Evolutionary conservation across 2,888 invertebrate species (phyloP).

Genomic region (Drosophila phalerata): DNA sequence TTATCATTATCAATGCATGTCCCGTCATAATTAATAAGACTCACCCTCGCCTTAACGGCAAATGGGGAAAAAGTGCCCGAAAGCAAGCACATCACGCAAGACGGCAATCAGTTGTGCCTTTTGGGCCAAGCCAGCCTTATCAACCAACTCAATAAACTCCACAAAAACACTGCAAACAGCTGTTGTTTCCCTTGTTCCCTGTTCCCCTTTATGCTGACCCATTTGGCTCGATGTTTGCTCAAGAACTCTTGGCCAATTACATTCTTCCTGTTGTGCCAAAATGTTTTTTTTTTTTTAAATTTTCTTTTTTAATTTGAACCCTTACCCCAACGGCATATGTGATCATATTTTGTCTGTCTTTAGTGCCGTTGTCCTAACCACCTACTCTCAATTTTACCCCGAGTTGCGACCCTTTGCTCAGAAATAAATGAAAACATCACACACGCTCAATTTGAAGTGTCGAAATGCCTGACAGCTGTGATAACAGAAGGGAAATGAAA

Average conservation of each 20-base stretch:
- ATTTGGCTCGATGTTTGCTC: conserved; percentile 47
- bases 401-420: conserved; percentile 31
- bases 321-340: conserved; percentile 41
- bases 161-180: conserved; percentile 52
- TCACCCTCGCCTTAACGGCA: conserved; percentile 49
- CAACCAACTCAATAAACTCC: conserved; percentile 28
- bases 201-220: conserved; percentile 28
- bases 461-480: conserved; percentile 77
- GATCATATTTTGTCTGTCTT: conserved; percentile 46
- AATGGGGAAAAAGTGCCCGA: conserved; percentile 10
- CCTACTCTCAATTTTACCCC: conserved; percentile 36
- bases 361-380: conserved; percentile 29
- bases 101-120: conserved; percentile 66
- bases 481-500: conserved; percentile 67
- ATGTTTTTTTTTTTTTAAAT: conserved; percentile 42
- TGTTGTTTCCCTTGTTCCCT: conserved; percentile 33
- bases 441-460: conserved; percentile 75
- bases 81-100: conserved; percentile 53
- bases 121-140: conserved; percentile 35
- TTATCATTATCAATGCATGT: conserved; percentile 71
- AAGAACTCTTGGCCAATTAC: conserved; percentile 69
- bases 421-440: conserved; percentile 67
- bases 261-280: conserved; percentile 70
- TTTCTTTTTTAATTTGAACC: conserved; percentile 22
- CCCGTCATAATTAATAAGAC: conserved; percentile 75